phyloP scores from a whole-genome alignment of 2,113 vertebrate genomes.

The Bubo blakistoni region DNA sequence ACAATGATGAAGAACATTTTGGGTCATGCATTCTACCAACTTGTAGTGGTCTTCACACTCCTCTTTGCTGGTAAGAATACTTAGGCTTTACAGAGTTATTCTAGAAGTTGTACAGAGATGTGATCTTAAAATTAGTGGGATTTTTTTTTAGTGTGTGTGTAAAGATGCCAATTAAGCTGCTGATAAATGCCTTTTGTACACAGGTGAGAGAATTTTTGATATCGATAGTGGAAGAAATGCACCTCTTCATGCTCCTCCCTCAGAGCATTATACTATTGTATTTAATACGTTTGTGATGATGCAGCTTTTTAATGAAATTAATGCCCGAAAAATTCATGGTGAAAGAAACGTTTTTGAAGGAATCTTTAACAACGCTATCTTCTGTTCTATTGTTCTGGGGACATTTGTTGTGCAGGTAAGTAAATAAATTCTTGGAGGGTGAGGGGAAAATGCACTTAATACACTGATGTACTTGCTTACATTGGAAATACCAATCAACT shows the following conservation, averaged over 20 bases:
- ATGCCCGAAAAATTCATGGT: slow-evolving; percentile 97
- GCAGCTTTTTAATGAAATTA: slow-evolving; percentile 99
- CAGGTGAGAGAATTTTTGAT: slow-evolving; percentile 94
- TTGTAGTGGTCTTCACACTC: slow-evolving; percentile 91
- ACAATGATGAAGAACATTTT: slow-evolving; percentile 99
- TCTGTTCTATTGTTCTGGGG: slow-evolving; percentile 95
- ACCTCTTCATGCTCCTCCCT: slow-evolving; percentile 91
- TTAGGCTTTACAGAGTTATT: not conserved
- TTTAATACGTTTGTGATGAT: slow-evolving; percentile 99
- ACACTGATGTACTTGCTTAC: not conserved
- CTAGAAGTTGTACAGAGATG: not conserved
- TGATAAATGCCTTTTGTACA: slow-evolving; percentile 14
- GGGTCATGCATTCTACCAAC: slow-evolving; percentile 94
- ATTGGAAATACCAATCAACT: not conserved
- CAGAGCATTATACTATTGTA: slow-evolving; percentile 98
- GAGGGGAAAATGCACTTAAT: not conserved
- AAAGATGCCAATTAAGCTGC: not conserved
- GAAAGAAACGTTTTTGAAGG: slow-evolving; percentile 98
- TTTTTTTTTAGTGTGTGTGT: not conserved
- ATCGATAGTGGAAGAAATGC: slow-evolving; percentile 93
- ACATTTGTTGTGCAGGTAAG: slow-evolving; percentile 95
- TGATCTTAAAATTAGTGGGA: not conserved
- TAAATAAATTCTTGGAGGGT: not conserved
- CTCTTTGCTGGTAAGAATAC: slow-evolving; percentile 89
- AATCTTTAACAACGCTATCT: slow-evolving; percentile 97